These are phyloP conservation scores for Saxidomus purpurata DNA, from an alignment of 1,140 invertebrate species.

Conservation along the genomic window DNA sequence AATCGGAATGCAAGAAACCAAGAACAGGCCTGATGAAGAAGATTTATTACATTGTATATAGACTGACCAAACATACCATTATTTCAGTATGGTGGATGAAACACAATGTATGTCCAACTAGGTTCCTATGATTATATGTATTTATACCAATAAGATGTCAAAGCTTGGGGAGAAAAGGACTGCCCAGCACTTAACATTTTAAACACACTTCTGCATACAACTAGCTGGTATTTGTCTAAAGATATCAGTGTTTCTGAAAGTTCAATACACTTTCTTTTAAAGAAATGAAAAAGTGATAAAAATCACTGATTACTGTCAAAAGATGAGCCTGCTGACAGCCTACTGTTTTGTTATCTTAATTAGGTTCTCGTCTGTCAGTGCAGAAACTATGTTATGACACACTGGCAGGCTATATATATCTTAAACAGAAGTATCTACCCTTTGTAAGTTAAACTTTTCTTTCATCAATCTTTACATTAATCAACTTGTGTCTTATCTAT, in stretches of 20 bases:
- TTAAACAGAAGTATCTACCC: background rate
- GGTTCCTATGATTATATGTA: too few relatives aligned
- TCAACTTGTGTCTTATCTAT: background rate
- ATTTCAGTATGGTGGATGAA: too few relatives aligned
- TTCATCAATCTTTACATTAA: background rate
- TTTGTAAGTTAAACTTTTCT: background rate
- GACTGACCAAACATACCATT: too few relatives aligned
- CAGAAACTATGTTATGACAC: background rate
- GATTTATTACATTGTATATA: too few relatives aligned
- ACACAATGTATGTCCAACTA: too few relatives aligned
- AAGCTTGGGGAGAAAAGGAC: too few relatives aligned
- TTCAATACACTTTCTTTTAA: constrained; percentile 7
- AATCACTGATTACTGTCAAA: background rate
- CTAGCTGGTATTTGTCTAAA: too few relatives aligned
- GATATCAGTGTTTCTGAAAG: background rate
- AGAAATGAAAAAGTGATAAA: background rate
- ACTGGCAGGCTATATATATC: background rate
- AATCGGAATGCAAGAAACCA: too few relatives aligned
- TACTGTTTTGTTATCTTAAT: constrained; percentile 19
- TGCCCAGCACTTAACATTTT: too few relatives aligned
- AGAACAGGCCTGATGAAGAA: too few relatives aligned
- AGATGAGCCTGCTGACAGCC: background rate
- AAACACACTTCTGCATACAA: too few relatives aligned
- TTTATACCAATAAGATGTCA: too few relatives aligned
- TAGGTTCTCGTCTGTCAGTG: constrained; percentile 16